Evolutionary conservation across 2,797 vertebrate genomes (phyloP), one percentile per base, ranked within the genome.

Genomic region (Enteromius argenteus): DNA sequence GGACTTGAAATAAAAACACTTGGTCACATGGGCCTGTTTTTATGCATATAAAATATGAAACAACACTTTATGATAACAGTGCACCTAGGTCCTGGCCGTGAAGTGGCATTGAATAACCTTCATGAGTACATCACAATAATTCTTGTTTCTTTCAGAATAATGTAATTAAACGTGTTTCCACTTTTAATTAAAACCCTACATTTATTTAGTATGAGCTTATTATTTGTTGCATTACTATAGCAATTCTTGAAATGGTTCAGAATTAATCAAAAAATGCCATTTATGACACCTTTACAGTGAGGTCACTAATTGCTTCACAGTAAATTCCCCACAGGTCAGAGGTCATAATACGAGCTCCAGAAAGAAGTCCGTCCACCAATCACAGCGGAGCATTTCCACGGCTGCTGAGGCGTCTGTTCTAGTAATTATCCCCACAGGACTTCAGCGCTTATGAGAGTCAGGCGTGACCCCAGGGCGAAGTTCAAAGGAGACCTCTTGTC

Each of bases 341-440:
- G 69, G 49, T 81, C 68, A 73, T 51, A 37, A 80, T 2, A 80
- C 14, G n/a, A 60, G 15, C 23, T 2, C 7, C 5, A 32, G 51
- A 32, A 15, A 72, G 37, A 27, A 21, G 30, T 14, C 23, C 10
- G 1, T 62, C 80, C 21, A 67, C 81, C 81, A 83, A 64, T 84
- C 83, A 62, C 3, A 7, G 21, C 14, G 9, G 68, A 83, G 44
- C 46, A 37, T 73, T 83, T 84, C 71, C 58, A 79, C 3, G 15
- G 37, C 42, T 75, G 80, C 49, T 51, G 62, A 85, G 53, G 35
- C 35, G 21, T 58, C 58, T 66, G 27, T 37, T 68, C 73, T 56
- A 21, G 81, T 85, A 85, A 87, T 90, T 85, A 89, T 86, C 64
- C 87, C 81, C 83, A 53, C 60, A 75, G 80, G 78, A 77, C 60